Evolutionary conservation across 2,888 invertebrate genomes (phyloP).

Genomic region (Charanyca ferruginea): DNA sequence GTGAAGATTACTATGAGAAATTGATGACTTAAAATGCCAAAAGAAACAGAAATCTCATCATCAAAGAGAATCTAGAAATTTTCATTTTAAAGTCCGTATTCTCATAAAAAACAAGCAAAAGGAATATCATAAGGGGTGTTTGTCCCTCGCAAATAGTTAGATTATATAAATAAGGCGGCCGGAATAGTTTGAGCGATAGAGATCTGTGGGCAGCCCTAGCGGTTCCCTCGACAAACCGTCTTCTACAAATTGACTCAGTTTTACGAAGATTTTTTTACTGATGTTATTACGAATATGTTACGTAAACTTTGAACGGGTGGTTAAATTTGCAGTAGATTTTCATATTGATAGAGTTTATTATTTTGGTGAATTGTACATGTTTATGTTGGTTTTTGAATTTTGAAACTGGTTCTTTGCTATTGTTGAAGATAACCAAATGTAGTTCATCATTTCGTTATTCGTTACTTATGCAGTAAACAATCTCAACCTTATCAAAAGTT

Average conservation of each 20-base stretch:
- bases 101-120: conserved; percentile 54
- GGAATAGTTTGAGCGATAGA: conserved; percentile 85
- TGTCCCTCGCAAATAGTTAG: conserved; percentile 89
- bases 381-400: neutral
- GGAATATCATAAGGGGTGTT: conserved; percentile 79
- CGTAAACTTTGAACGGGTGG: conserved; percentile 70
- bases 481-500: neutral
- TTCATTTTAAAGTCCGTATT: conserved; percentile 46
- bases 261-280: conserved; percentile 84
- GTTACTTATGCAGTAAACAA: neutral
- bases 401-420: neutral
- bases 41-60: conserved; percentile 11
- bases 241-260: conserved; percentile 84
- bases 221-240: conserved; percentile 70
- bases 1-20: neutral
- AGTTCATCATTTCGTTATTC: no score
- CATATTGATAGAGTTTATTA: conserved; percentile 21
- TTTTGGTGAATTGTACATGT: neutral
- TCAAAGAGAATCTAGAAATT: conserved; percentile 9
- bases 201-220: conserved; percentile 82
- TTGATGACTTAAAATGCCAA: neutral
- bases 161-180: conserved; percentile 90
- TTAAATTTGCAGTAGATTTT: conserved; percentile 62
- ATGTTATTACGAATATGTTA: conserved; percentile 73
- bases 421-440: neutral